A percentile compares a stretch with the other conserved stretches of the same genome.
Conservation (phyloP, 2,797 vertebrate species). For the Takifugu ocellatus region DNA sequence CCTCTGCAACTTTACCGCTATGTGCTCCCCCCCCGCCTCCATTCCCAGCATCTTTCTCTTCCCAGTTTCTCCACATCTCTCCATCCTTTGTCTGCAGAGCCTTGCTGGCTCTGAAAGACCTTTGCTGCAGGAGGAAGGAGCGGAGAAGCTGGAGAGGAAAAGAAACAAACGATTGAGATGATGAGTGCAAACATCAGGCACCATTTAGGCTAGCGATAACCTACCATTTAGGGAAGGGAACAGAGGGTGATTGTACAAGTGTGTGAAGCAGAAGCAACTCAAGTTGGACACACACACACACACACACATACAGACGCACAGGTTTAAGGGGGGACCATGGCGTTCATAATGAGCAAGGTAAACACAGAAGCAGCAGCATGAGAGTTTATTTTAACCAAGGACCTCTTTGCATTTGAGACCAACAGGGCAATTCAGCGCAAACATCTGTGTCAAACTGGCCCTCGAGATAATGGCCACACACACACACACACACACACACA, state of each 20-base stretch:
- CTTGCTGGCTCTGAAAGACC: constrained; percentile 16
- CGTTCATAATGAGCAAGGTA: constrained; percentile 47
- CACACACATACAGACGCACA: constrained; percentile 17
- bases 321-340: constrained; percentile 9
- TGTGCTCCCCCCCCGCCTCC: background rate
- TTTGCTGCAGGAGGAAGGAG: constrained; percentile 29
- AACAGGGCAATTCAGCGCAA: constrained; percentile 50
- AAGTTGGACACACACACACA: constrained; percentile 6
- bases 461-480: constrained; percentile 53
- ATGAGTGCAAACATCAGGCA: background rate
- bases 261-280: constrained; percentile 23
- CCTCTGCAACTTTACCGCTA: background rate
- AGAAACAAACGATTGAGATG: background rate
- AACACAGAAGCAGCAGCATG: constrained; percentile 53
- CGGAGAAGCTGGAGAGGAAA: background rate
- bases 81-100: constrained; percentile 27
- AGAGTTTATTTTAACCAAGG: constrained; percentile 62
- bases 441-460: constrained; percentile 31
- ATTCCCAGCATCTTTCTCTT: background rate
- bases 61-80: constrained; percentile 9
- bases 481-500: constrained; percentile 1
- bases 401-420: constrained; percentile 54
- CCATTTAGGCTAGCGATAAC: background rate
- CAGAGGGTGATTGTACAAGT: background rate
- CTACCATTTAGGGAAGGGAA: background rate